Base-by-base conservation (phyloP, 2,113 vertebrate species). In the Bubo blakistoni region DNA sequence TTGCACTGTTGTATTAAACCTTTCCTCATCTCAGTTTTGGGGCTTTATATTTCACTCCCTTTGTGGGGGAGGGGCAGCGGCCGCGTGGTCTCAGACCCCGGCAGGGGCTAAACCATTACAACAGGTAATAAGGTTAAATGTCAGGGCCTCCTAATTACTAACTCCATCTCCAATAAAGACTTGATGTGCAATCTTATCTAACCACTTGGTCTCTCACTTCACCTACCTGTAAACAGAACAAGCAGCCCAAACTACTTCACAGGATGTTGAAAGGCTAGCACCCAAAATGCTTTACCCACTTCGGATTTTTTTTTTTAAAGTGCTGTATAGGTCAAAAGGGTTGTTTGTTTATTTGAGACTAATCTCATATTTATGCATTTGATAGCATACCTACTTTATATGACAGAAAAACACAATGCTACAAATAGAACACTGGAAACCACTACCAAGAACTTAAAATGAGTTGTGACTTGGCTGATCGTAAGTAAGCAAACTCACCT, bases 141-240 rank as follows among this genome's bases (percentile, higher is more conserved):
- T 58, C 82, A 82, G 46, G 73, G 88, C 66, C 70, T 89, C 34
- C 62, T 95, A 88, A 94, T 90, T 96, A 73, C 89, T 86, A 90
- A 66, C 84, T 91, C 86, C 40, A 52, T 79, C 40, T 88, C 54
- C 63, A 73, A 24, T 30, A 34, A 93, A 62, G 84, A 52, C n/a
- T 21, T n/a, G 49, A 82, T 85, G 73, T 46, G 84, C 84, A 94
- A 85, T 57, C 58, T 73, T 90, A 82, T 81, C 81, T 90, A 94
- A 87, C 91, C 81, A 80, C 49, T 76, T 49, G 24, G 83, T 67
- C 36, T 72, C 67, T 82, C 86, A 34, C 42, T 89, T 94, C 38
- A 94, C 27, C 42, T 42, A 70, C 34, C 58, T 25, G 61, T 94
- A 95, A 95, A 94, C 74, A 91, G 14, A 79, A 57, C 7, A 11